A percentile compares a stretch with the other conserved stretches of the same genome.
phyloP scores from a whole-genome alignment of 2,113 vertebrate genomes.

The Phyllostomus discolor region DNA sequence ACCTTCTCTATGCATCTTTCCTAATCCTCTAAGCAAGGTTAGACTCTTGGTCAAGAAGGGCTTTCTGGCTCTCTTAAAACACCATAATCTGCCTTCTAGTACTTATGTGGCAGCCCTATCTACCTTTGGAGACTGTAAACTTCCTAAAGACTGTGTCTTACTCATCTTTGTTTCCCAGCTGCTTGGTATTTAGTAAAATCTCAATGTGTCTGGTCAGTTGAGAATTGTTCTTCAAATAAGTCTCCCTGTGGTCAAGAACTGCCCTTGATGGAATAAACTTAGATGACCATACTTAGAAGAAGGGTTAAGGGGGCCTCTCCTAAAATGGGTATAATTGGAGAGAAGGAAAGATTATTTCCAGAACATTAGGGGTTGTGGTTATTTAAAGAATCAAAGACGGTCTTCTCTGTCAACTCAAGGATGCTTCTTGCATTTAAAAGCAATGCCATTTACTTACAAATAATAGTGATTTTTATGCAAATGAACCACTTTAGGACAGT shows the following conservation, averaged over 20 bases:
- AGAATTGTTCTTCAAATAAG: neutral
- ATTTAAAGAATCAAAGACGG: slow-evolving; percentile 54
- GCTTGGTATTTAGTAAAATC: neutral
- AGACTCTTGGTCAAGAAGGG: neutral
- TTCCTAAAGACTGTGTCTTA: neutral
- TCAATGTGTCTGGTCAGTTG: neutral
- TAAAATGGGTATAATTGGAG: slow-evolving; percentile 2
- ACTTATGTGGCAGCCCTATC: no score
- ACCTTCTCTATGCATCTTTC: neutral
- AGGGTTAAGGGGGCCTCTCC: neutral
- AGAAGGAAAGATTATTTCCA: slow-evolving; percentile 50
- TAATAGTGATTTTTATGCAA: slow-evolving; percentile 56
- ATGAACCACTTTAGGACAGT: slow-evolving; percentile 45
- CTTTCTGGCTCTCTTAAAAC: neutral
- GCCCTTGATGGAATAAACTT: neutral
- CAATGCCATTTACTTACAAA: slow-evolving; percentile 61
- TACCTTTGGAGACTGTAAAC: neutral
- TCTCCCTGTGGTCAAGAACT: neutral
- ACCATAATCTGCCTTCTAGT: neutral
- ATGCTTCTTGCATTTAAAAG: slow-evolving; percentile 59
- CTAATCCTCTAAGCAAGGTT: neutral
- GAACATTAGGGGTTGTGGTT: slow-evolving; percentile 37
- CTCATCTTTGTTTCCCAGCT: neutral
- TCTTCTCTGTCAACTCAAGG: slow-evolving; percentile 8
- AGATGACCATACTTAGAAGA: slow-evolving; percentile 28